These are phyloP conservation scores for Ptiloglossa arizonensis DNA, from an alignment of 1,140 invertebrate genomes.

Conservation along the genomic window DNA sequence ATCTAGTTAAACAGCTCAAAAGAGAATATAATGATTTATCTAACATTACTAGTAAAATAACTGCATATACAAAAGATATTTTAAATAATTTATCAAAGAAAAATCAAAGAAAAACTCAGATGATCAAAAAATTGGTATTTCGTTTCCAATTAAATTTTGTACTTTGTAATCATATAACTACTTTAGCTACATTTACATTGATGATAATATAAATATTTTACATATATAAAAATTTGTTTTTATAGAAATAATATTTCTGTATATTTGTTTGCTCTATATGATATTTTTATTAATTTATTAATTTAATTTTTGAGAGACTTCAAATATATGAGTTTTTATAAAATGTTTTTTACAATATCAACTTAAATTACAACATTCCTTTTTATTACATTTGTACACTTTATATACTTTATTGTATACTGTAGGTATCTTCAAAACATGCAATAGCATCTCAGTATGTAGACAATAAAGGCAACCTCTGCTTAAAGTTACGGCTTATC, in stretches of 20 bases:
- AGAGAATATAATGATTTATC: conserved; percentile 61
- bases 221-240: not conserved
- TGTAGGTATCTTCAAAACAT: conserved; percentile 32
- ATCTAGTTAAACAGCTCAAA: conserved; percentile 51
- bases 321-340: no score
- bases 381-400: not conserved
- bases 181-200: not conserved
- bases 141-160: not conserved
- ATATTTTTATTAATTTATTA: not conserved
- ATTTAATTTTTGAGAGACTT: not conserved
- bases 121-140: conserved; percentile 42
- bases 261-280: not conserved
- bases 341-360: no score
- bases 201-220: no score
- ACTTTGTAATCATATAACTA: not conserved
- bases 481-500: conserved; percentile 57
- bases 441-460: conserved; percentile 40
- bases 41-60: conserved; percentile 60
- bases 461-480: conserved; percentile 42
- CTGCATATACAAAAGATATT: conserved; percentile 61
- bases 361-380: no score
- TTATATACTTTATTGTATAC: conserved; percentile 10
- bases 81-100: conserved; percentile 40
- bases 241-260: not conserved
- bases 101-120: conserved; percentile 29